Evolutionary conservation across 2,888 invertebrate species (phyloP).

Genomic region (Chalcosyrphus nemorum): DNA sequence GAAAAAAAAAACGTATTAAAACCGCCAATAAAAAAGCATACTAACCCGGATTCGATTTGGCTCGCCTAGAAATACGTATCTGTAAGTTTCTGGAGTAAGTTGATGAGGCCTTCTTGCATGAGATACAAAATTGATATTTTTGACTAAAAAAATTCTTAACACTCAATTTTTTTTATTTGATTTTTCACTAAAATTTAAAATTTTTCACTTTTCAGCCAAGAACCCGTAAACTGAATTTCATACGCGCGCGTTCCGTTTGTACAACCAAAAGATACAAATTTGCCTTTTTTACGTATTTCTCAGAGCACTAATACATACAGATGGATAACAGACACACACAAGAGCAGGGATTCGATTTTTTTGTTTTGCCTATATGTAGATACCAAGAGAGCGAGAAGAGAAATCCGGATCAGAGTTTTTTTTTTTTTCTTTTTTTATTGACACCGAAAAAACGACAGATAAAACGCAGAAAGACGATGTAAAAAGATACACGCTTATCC

Average conservation of each 20-base stretch:
- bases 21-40: constrained; percentile 63
- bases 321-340: neutral
- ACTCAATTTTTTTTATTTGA: constrained; percentile 1
- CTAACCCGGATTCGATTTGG: constrained; percentile 38
- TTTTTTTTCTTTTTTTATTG: constrained; percentile 39
- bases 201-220: constrained; percentile 6
- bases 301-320: constrained; percentile 9
- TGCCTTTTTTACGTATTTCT: neutral
- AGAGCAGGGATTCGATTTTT: constrained; percentile 53
- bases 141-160: neutral
- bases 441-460: constrained; percentile 18
- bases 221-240: neutral
- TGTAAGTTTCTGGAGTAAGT: neutral
- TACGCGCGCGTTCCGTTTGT: constrained; percentile 49
- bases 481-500: constrained; percentile 4
- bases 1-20: neutral
- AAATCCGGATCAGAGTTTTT: constrained; percentile 46
- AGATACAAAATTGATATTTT: neutral
- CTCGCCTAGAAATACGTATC: neutral
- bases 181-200: constrained; percentile 14
- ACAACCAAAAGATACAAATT: constrained; percentile 9
- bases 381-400: constrained; percentile 25
- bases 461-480: constrained; percentile 30
- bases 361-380: too few relatives aligned
- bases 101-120: neutral